Percentiles rank a stretch among this genome's conserved stretches.
Conservation (phyloP, 2,888 invertebrate genomes). For the Heliconius ethilla region DNA sequence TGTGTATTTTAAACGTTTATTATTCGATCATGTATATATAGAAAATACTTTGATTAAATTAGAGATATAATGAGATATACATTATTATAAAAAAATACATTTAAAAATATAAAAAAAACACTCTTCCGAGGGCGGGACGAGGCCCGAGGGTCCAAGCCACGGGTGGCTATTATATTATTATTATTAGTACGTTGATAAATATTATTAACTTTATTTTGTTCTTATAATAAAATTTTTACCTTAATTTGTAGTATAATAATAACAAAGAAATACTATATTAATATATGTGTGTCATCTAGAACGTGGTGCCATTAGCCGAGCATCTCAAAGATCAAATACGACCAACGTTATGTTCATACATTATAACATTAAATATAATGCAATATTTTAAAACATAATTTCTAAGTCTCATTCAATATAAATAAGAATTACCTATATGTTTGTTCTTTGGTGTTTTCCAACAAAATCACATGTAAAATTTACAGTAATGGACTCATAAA, state of each 20-base stretch:
- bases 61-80: too few relatives aligned
- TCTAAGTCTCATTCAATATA: slow-evolving; percentile 1
- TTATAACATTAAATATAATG: neutral
- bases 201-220: neutral
- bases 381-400: neutral
- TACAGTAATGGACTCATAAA: neutral
- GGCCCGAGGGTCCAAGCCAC: too few relatives aligned
- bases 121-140: too few relatives aligned
- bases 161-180: too few relatives aligned
- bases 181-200: neutral
- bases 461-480: neutral
- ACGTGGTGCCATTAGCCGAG: neutral
- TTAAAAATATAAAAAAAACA: too few relatives aligned
- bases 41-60: too few relatives aligned
- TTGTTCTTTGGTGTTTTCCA: neutral
- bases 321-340: slow-evolving; percentile 3
- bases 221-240: neutral
- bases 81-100: too few relatives aligned
- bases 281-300: neutral
- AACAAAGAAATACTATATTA: neutral
- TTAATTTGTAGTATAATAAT: neutral
- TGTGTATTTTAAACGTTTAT: neutral
- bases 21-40: neutral
- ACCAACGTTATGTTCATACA: neutral
- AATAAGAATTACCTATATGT: neutral